phyloP scores from a whole-genome alignment of 1,140 invertebrate species.

The Drosophila ercepeae region DNA sequence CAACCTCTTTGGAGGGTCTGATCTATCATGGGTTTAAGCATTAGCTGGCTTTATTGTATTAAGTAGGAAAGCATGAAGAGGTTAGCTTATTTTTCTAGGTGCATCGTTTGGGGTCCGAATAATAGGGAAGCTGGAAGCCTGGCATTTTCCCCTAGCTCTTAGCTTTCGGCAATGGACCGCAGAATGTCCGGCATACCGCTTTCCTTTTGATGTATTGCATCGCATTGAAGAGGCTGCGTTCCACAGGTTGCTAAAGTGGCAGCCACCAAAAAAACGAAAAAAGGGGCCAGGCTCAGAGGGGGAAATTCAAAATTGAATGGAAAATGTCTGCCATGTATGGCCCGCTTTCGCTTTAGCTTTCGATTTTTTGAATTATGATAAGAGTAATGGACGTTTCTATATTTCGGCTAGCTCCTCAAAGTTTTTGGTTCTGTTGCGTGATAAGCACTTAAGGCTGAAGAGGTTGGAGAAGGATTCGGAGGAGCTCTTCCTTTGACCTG shows the following conservation, averaged over 20 bases:
- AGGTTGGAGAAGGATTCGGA: conserved; percentile 10
- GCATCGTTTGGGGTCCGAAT: conserved; percentile 8
- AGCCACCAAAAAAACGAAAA: conserved; percentile 16
- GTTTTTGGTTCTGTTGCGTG: conserved; percentile 58
- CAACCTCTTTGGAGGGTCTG: background rate
- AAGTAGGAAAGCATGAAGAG: background rate
- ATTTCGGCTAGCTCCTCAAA: conserved; percentile 55
- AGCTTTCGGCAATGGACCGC: conserved; percentile 44
- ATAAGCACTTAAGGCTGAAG: conserved; percentile 57
- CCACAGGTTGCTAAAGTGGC: conserved; percentile 75
- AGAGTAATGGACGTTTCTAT: conserved; percentile 37
- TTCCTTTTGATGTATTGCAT: conserved; percentile 82
- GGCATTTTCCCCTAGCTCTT: conserved; percentile 59
- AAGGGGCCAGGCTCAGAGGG: background rate
- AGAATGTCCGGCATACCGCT: conserved; percentile 74
- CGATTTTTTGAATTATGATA: conserved; percentile 31
- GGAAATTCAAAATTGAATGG: conserved; percentile 25
- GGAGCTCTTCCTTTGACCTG: conserved; percentile 67
- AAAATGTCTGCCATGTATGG: conserved; percentile 3
- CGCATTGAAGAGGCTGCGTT: conserved; percentile 78
- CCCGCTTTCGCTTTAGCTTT: conserved; percentile 30
- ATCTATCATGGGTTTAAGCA: no score
- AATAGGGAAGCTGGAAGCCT: conserved; percentile 1
- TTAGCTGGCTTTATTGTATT: no score
- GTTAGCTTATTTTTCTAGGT: background rate